These are phyloP conservation scores for Oceanodroma leucorhoa DNA, from an alignment of 2,797 vertebrate genomes.

Conservation along the genomic window DNA sequence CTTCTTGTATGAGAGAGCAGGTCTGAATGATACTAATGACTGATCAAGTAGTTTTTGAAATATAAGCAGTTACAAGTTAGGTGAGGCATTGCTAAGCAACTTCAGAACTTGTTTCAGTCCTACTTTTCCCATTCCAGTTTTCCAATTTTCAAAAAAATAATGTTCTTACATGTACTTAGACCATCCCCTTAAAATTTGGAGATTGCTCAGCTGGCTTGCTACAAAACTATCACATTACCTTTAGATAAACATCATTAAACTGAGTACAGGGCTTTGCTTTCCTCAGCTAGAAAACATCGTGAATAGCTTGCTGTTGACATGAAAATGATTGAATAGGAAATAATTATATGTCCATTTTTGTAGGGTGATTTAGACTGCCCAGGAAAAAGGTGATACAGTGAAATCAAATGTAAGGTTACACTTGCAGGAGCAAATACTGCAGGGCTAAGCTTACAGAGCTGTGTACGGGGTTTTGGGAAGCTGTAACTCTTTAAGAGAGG, in stretches of 20 bases:
- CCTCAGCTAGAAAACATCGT: neutral
- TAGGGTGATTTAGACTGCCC: neutral
- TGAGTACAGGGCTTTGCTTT: neutral
- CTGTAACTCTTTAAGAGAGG: neutral
- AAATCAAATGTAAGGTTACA: neutral
- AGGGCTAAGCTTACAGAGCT: neutral
- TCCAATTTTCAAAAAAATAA: neutral
- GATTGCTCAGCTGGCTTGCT: slow-evolving; percentile 1
- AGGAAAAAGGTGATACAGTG: neutral
- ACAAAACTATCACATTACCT: neutral
- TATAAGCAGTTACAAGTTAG: neutral
- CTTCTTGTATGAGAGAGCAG: neutral
- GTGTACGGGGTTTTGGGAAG: neutral
- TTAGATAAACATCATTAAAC: neutral
- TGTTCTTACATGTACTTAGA: neutral
- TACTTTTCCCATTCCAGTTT: neutral
- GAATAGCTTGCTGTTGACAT: neutral
- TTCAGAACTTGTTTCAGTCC: neutral
- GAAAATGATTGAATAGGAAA: neutral
- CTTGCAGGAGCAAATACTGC: neutral
- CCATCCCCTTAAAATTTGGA: neutral
- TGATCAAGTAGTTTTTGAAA: neutral
- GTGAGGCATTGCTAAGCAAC: neutral
- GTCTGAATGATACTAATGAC: neutral
- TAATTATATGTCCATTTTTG: neutral